Percentiles rank a stretch among this genome's conserved stretches.
These are phyloP conservation scores for Trichacis sp. DNA, from an alignment of 2,888 invertebrate species.

Conservation along the genomic window DNA sequence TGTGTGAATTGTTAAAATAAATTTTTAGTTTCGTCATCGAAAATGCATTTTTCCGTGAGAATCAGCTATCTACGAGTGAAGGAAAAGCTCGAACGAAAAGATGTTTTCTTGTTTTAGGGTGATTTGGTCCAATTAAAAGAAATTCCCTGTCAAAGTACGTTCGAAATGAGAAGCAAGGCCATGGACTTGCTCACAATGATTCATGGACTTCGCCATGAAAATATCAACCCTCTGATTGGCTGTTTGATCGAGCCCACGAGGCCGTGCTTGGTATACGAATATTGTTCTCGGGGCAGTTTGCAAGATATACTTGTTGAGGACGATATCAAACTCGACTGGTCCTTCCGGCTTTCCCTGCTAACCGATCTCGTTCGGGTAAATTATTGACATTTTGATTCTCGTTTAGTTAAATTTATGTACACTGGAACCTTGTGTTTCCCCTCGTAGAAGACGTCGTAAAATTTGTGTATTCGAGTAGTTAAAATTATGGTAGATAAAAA, in stretches of 20 bases:
- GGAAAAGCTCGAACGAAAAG: neutral
- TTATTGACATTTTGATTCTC: too few species aligned
- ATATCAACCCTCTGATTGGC: constrained; percentile 89
- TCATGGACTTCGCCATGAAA: constrained; percentile 90
- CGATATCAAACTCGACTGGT: constrained; percentile 95
- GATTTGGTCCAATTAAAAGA: constrained; percentile 91
- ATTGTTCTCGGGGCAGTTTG: constrained; percentile 88
- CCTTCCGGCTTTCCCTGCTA: constrained; percentile 90
- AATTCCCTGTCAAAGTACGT: constrained; percentile 73
- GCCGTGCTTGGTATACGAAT: constrained; percentile 87
- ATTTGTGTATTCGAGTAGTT: too few species aligned
- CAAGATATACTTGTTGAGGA: constrained; percentile 90
- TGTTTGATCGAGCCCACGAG: constrained; percentile 83
- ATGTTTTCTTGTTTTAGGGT: constrained; percentile 73
- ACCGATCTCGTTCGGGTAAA: constrained; percentile 89
- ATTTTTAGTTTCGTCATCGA: too few species aligned
- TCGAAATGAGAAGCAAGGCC: constrained; percentile 85
- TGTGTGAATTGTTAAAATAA: too few species aligned
- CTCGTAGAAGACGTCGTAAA: too few species aligned
- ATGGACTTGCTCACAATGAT: constrained; percentile 83
- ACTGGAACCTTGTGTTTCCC: too few species aligned
- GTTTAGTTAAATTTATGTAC: too few species aligned
- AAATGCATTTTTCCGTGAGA: too few species aligned
- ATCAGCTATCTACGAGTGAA: too few species aligned
- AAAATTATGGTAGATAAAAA: too few species aligned